A percentile compares a stretch with the other conserved stretches of the same genome.
phyloP scores from a whole-genome alignment of 2,888 invertebrate genomes.

The Erebia palarica region DNA sequence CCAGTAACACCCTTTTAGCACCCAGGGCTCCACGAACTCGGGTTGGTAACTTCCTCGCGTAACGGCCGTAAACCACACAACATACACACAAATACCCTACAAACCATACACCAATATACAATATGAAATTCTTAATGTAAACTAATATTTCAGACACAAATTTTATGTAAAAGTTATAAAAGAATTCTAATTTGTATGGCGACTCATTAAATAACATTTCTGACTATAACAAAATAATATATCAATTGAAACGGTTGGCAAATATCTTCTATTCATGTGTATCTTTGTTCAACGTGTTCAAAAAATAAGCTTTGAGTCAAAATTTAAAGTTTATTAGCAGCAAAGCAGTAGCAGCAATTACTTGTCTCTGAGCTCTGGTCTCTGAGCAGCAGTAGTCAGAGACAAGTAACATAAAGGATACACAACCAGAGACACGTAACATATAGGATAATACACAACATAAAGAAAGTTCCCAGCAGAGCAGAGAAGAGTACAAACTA shows the following conservation, averaged over 20 bases:
- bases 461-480: too few species aligned
- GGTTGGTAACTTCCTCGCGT: slow-evolving; percentile 73
- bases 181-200: slow-evolving; percentile 55
- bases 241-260: slow-evolving; percentile 7
- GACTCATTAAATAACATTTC: slow-evolving; percentile 67
- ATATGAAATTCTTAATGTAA: slow-evolving; percentile 68
- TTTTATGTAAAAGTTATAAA: slow-evolving; percentile 66
- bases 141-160: slow-evolving; percentile 63
- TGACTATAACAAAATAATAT: slow-evolving; percentile 42
- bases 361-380: too few species aligned
- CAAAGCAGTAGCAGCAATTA: too few species aligned
- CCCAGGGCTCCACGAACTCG: slow-evolving; percentile 76
- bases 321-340: too few species aligned
- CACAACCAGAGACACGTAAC: too few species aligned
- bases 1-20: slow-evolving; percentile 86
- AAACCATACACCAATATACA: slow-evolving; percentile 81
- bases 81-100: slow-evolving; percentile 74
- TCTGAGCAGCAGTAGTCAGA: too few species aligned
- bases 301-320: background rate
- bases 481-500: too few species aligned
- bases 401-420: too few species aligned
- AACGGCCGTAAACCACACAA: slow-evolving; percentile 79
- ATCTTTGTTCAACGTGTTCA: slow-evolving; percentile 17
- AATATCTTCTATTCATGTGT: slow-evolving; percentile 23
- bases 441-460: too few species aligned